Conservation (phyloP, 2,113 vertebrate genomes). For the Festucalex cinctus region DNA sequence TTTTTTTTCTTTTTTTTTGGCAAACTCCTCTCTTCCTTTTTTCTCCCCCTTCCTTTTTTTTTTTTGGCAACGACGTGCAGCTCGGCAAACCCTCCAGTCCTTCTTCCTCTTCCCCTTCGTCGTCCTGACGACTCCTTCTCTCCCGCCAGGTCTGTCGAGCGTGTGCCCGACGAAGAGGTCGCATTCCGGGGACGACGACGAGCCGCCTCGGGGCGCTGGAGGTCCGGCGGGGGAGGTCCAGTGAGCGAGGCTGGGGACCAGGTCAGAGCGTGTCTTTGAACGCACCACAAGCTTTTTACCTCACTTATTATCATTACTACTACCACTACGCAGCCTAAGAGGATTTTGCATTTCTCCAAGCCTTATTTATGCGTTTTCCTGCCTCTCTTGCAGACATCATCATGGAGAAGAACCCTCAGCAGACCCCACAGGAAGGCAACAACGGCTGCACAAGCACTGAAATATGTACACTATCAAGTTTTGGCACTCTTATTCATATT, state of each 20-base stretch:
- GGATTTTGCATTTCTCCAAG: not conserved
- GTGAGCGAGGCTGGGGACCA: constrained; percentile 52
- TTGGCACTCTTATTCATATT: constrained; percentile 81
- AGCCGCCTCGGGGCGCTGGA: constrained; percentile 55
- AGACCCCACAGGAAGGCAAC: constrained; percentile 69
- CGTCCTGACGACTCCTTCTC: not conserved
- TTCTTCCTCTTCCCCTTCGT: not conserved
- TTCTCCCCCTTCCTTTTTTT: not conserved
- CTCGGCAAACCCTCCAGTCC: not conserved
- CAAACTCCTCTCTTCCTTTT: not conserved
- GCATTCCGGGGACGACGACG: constrained; percentile 72
- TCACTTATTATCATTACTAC: not conserved
- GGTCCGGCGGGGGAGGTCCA: constrained; percentile 56
- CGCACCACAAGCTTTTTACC: not conserved
- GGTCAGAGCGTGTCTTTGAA: not conserved
- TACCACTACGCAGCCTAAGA: no score
- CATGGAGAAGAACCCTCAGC: constrained; percentile 47
- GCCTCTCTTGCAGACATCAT: not conserved
- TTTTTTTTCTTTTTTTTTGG: no score
- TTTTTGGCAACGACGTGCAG: not conserved
- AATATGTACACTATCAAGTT: constrained; percentile 86
- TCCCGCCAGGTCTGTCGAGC: constrained; percentile 35
- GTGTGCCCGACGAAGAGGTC: constrained; percentile 78
- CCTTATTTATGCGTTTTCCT: not conserved
- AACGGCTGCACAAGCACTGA: constrained; percentile 89